phyloP scores from a whole-genome alignment of 2,888 invertebrate species.

The Sipha maydis region DNA sequence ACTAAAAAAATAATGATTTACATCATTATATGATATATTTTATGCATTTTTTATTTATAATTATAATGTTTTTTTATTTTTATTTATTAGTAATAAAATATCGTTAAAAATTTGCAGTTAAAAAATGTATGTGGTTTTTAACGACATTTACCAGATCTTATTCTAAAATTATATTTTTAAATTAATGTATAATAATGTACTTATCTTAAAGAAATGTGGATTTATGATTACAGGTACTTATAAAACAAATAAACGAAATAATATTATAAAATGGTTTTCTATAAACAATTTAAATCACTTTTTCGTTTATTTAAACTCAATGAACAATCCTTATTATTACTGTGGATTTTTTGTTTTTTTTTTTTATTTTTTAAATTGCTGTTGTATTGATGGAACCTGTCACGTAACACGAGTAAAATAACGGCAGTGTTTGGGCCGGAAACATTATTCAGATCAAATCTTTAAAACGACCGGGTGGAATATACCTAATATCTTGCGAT shows the following conservation, averaged over 20 bases:
- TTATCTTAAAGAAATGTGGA: not conserved
- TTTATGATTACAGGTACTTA: not conserved
- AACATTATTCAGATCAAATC: not conserved
- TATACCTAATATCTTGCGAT: not conserved
- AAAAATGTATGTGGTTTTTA: not conserved
- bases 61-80: not conserved
- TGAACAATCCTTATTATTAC: no score
- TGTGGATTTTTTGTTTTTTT: no score
- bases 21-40: not conserved
- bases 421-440: conserved; percentile 5
- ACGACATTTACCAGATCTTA: not conserved
- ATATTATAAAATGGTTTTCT: not conserved
- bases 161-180: not conserved
- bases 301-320: no score
- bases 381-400: not conserved
- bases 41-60: not conserved
- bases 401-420: not conserved
- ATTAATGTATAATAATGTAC: not conserved
- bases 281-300: not conserved
- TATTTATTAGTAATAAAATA: not conserved
- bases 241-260: not conserved
- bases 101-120: not conserved
- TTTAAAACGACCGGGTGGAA: not conserved
- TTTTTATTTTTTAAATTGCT: not conserved
- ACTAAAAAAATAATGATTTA: not conserved